A percentile compares a stretch with the other conserved stretches of the same genome.
Evolutionary conservation across 2,113 vertebrate genomes (phyloP).

Genomic region (Todiramphus saurophagus): DNA sequence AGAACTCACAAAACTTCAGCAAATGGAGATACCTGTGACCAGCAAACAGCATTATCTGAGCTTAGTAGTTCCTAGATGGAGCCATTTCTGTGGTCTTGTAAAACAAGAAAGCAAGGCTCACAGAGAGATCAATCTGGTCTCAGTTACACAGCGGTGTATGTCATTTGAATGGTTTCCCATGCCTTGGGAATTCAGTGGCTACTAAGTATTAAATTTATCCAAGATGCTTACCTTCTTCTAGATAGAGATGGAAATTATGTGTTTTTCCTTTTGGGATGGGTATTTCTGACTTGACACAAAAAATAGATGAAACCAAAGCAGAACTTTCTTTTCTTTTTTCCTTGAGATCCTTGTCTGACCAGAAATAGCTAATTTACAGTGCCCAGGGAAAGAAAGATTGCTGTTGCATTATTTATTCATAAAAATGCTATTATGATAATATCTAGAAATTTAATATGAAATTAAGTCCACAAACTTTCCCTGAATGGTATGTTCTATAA

Average conservation of each 20-base stretch:
- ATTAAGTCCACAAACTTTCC: neutral
- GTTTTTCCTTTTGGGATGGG: neutral
- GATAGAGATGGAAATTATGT: no score
- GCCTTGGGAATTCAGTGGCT: neutral
- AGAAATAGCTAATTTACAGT: neutral
- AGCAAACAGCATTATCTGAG: neutral
- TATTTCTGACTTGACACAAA: neutral
- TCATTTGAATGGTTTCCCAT: neutral
- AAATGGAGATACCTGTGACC: neutral
- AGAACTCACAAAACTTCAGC: neutral
- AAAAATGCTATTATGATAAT: neutral
- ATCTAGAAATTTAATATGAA: neutral
- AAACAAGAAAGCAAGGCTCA: neutral
- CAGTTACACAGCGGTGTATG: neutral
- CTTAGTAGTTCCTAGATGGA: neutral
- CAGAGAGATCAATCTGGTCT: neutral
- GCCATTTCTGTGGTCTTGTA: neutral
- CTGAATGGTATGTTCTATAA: accelerated
- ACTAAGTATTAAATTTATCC: neutral
- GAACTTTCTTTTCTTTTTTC: neutral
- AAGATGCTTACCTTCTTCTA: neutral
- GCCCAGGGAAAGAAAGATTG: neutral
- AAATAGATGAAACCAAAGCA: neutral
- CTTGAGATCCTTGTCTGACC: neutral
- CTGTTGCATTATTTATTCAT: neutral